Evolutionary conservation across 2,888 invertebrate species (phyloP).

Genomic region (Stenurella melanura): DNA sequence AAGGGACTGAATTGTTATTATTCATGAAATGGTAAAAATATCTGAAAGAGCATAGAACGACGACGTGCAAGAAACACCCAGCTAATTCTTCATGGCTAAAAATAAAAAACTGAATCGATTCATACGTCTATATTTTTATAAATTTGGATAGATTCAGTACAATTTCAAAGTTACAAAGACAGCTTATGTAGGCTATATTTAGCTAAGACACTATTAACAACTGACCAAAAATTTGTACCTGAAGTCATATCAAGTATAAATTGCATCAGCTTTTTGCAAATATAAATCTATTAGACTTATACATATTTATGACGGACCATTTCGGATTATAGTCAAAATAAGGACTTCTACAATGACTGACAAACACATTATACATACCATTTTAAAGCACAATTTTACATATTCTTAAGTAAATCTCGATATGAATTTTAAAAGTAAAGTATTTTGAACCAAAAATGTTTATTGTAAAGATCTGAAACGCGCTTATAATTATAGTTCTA

Average conservation of each 20-base stretch:
- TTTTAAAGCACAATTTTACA: constrained; percentile 25
- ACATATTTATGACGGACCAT: constrained; percentile 32
- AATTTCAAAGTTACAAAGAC: constrained; percentile 8
- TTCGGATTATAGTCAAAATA: constrained; percentile 24
- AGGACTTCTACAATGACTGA: constrained; percentile 22
- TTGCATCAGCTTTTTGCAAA: constrained; percentile 32
- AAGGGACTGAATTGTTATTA: no score
- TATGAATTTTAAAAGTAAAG: constrained; percentile 15
- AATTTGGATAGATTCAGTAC: background rate
- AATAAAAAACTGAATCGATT: background rate
- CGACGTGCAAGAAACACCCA: no score
- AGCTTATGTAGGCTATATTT: background rate
- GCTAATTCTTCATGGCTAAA: no score
- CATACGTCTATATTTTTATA: constrained; percentile 2
- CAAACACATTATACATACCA: constrained; percentile 12
- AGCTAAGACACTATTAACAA: constrained; percentile 23
- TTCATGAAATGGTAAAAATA: no score
- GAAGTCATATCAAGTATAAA: constrained; percentile 19
- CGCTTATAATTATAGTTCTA: constrained; percentile 26
- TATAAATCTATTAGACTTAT: constrained; percentile 27
- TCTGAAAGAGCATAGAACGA: no score
- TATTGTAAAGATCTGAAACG: constrained; percentile 21
- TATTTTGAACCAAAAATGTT: constrained; percentile 11
- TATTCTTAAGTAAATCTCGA: constrained; percentile 39
- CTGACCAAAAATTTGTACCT: constrained; percentile 18